These are phyloP conservation scores for Tetragnatha versicolor DNA, from an alignment of 1,140 invertebrate species.

Conservation along the genomic window DNA sequence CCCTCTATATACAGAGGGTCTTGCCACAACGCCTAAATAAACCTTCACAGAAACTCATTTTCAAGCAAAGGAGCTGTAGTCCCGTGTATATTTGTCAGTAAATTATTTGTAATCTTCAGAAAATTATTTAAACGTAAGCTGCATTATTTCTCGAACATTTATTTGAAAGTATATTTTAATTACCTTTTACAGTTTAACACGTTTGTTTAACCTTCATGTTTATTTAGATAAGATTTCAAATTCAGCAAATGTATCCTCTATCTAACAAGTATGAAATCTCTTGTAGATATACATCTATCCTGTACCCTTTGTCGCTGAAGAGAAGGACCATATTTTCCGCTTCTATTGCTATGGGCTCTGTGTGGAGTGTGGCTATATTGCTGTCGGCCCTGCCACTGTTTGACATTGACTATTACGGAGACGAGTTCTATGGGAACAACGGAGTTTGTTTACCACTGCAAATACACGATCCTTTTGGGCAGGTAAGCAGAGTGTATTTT, in stretches of 20 bases:
- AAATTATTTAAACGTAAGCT: no score
- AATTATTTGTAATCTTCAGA: no score
- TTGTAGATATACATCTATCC: slow-evolving; percentile 72
- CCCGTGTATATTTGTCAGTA: no score
- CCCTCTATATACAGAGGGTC: no score
- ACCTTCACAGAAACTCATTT: no score
- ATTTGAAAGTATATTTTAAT: background rate
- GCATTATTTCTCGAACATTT: no score
- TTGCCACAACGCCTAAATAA: no score
- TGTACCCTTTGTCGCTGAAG: slow-evolving; percentile 71
- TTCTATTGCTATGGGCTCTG: slow-evolving; percentile 66
- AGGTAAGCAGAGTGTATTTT: no score
- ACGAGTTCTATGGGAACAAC: slow-evolving; percentile 74
- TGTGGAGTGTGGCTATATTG: slow-evolving; percentile 73
- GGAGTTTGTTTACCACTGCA: slow-evolving; percentile 78
- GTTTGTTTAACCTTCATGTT: slow-evolving; percentile 56
- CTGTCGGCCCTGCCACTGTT: slow-evolving; percentile 73
- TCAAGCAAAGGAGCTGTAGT: no score
- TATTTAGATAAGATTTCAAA: no score
- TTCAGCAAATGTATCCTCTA: no score
- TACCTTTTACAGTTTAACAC: background rate
- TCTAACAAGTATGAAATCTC: no score
- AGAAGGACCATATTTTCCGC: slow-evolving; percentile 69
- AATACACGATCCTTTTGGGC: slow-evolving; percentile 70
- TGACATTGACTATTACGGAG: slow-evolving; percentile 69